These are phyloP conservation scores for Megastigmus dorsalis DNA, from an alignment of 2,888 invertebrate genomes.

Conservation along the genomic window DNA sequence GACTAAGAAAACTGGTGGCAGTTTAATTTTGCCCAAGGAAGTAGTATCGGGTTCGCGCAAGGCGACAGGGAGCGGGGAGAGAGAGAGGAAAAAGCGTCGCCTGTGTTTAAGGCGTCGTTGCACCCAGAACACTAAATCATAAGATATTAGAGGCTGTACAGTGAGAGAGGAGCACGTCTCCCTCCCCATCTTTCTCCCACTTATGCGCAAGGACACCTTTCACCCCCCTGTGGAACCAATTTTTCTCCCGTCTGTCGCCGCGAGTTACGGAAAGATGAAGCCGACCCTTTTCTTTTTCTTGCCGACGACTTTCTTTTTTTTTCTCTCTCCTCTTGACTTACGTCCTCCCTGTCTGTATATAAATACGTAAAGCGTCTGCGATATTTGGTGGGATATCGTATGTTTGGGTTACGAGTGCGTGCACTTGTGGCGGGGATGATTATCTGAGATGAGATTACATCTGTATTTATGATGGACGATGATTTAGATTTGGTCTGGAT, in stretches of 20 bases:
- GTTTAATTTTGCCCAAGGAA: conserved; percentile 67
- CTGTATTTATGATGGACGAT: too few relatives aligned
- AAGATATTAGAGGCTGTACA: conserved; percentile 69
- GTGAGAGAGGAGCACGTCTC: conserved; percentile 18
- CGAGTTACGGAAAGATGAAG: conserved; percentile 70
- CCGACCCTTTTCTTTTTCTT: conserved; percentile 54
- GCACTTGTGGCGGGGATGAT: background rate
- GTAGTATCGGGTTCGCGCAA: conserved; percentile 50
- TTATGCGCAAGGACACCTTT: too few relatives aligned
- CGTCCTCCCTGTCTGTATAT: background rate
- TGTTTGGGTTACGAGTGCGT: background rate
- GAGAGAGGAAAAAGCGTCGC: conserved; percentile 29
- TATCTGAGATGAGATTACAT: background rate
- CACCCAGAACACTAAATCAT: conserved; percentile 71
- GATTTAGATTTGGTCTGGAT: too few relatives aligned
- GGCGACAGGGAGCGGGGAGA: background rate
- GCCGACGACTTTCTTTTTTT: conserved; percentile 54
- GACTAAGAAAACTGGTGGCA: conserved; percentile 56
- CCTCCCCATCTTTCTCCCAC: conserved; percentile 26
- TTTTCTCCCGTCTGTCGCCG: conserved; percentile 70
- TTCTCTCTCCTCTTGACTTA: conserved; percentile 35
- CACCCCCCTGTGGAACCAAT: conserved; percentile 63
- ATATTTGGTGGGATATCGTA: background rate
- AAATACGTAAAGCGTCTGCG: background rate
- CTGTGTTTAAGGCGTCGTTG: conserved; percentile 67